Conservation (phyloP, 2,888 invertebrate genomes). For the Exocentrus adspersus region DNA sequence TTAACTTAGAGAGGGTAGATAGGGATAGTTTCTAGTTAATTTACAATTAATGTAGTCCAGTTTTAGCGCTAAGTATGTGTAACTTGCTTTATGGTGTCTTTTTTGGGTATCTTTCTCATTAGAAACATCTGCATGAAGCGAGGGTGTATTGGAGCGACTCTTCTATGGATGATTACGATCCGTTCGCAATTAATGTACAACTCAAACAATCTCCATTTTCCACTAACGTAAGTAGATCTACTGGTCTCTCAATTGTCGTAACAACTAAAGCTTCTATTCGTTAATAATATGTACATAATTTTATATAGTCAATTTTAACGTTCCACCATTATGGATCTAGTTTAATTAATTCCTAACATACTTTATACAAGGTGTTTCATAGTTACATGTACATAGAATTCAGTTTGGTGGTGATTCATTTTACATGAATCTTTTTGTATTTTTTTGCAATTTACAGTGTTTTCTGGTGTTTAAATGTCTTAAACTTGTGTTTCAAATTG, state of each 20-base stretch:
- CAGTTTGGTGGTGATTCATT: too few relatives aligned
- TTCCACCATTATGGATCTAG: not conserved
- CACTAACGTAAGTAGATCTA: constrained; percentile 60
- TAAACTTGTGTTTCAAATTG: too few relatives aligned
- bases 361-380: too few relatives aligned
- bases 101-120: constrained; percentile 58
- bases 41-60: not conserved
- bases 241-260: constrained; percentile 24
- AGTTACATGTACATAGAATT: too few relatives aligned
- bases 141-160: constrained; percentile 69
- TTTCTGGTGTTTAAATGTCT: too few relatives aligned
- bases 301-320: not conserved
- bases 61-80: constrained; percentile 4
- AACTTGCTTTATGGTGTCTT: constrained; percentile 55
- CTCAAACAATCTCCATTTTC: constrained; percentile 61
- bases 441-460: too few relatives aligned
- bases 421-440: too few relatives aligned
- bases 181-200: constrained; percentile 59
- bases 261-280: not conserved
- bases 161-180: constrained; percentile 61
- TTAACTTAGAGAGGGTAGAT: constrained; percentile 36
- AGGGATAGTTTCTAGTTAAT: constrained; percentile 41
- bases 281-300: not conserved
- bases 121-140: constrained; percentile 73
- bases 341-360: too few relatives aligned